A percentile compares a stretch with the other conserved stretches of the same genome.
phyloP scores from a whole-genome alignment of 2,797 vertebrate species.

The Lepidocolaptes lacrymiger region DNA sequence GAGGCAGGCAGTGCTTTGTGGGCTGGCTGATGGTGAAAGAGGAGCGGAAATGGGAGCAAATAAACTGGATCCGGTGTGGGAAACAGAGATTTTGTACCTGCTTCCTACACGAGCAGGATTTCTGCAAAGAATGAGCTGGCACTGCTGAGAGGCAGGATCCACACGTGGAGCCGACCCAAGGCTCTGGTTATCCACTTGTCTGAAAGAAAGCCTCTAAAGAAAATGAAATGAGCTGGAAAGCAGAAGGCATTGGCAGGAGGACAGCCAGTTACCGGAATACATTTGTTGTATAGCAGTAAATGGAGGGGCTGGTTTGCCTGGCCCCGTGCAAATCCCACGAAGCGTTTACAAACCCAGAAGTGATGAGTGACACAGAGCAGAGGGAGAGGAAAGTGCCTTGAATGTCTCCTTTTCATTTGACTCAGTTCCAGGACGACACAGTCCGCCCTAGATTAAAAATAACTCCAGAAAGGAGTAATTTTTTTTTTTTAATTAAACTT shows the following conservation, averaged over 20 bases:
- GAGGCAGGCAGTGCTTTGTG: neutral
- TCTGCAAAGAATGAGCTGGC: conserved; percentile 16
- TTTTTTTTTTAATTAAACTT: neutral
- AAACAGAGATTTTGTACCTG: neutral
- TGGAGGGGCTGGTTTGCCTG: conserved; percentile 40
- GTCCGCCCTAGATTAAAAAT: conserved; percentile 31
- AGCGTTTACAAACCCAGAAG: conserved; percentile 40
- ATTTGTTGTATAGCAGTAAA: conserved; percentile 49
- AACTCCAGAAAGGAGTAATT: neutral
- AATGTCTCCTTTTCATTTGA: conserved; percentile 52
- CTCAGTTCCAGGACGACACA: conserved; percentile 25
- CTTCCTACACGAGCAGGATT: neutral
- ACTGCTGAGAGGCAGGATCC: neutral
- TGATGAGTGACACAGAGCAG: conserved; percentile 58
- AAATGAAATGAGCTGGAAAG: conserved; percentile 57
- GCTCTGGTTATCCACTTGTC: conserved; percentile 52
- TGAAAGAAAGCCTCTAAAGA: conserved; percentile 50
- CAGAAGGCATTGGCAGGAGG: conserved; percentile 53
- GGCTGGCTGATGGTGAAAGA: neutral
- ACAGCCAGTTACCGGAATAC: conserved; percentile 52
- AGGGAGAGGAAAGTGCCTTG: conserved; percentile 17
- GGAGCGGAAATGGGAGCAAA: neutral
- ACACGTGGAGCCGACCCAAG: neutral
- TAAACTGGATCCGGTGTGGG: neutral
- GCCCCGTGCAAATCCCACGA: conserved; percentile 30